Conservation (phyloP, 2,113 vertebrate species). For the Numenius arquata region DNA sequence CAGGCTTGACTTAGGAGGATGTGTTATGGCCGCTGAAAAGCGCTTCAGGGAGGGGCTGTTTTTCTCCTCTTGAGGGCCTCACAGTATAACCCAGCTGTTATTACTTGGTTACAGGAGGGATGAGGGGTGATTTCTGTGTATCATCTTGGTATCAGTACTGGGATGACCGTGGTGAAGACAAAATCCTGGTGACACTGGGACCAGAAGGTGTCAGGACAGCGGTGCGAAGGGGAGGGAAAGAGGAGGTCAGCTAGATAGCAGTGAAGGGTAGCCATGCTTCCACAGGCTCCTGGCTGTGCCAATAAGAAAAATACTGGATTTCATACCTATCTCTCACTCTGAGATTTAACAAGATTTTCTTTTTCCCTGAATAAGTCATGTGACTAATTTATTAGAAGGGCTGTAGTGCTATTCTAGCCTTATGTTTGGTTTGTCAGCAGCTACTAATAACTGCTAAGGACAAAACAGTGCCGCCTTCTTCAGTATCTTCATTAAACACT, state of each 20-base stretch:
- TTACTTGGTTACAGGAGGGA: no score
- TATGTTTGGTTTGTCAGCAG: background rate
- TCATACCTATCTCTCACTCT: background rate
- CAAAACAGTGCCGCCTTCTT: background rate
- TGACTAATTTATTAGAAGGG: background rate
- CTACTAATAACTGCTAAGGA: background rate
- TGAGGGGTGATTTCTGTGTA: fast-evolving
- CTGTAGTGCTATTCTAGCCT: background rate
- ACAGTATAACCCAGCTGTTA: background rate
- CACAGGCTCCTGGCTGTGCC: background rate
- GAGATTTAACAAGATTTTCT: background rate
- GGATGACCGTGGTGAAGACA: background rate
- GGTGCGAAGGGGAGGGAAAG: background rate
- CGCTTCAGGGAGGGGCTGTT: background rate
- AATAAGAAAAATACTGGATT: background rate
- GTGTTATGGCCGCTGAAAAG: background rate
- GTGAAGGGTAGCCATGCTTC: background rate
- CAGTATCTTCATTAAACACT: background rate
- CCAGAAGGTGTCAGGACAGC: background rate
- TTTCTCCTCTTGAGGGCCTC: background rate
- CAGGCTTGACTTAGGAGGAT: background rate
- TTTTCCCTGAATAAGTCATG: background rate
- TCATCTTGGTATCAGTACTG: fast-evolving
- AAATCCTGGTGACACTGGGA: background rate
- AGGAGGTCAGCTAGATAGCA: background rate